Evolutionary conservation across 1,140 invertebrate species (phyloP).

Genomic region (Caenorhabditis tropicalis): DNA sequence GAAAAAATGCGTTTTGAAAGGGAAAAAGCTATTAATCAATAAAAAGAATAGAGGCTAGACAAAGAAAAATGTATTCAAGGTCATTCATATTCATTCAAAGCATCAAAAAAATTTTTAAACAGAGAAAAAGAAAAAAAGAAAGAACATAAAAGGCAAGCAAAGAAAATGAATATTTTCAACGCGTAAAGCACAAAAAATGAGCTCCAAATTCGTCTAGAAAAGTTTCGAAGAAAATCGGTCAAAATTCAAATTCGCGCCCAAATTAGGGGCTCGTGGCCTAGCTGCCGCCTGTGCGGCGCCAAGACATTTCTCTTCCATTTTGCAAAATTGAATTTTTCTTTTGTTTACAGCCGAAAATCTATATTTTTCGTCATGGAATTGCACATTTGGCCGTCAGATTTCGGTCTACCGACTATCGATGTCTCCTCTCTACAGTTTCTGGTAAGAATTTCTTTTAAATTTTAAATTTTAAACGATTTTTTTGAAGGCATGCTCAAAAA

Average conservation of each 20-base stretch:
- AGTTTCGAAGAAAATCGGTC: neutral
- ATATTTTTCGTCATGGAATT: constrained; percentile 55
- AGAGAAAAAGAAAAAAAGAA: too few relatives aligned
- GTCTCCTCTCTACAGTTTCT: constrained; percentile 64
- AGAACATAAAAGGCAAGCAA: too few relatives aligned
- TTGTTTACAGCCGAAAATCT: neutral
- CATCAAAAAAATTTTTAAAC: too few relatives aligned
- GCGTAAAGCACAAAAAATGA: too few relatives aligned
- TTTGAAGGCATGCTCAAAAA: constrained; percentile 47
- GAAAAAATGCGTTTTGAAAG: neutral
- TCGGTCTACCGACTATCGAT: constrained; percentile 66
- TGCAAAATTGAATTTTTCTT: neutral
- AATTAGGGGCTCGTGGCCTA: neutral
- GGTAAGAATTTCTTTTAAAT: constrained; percentile 49
- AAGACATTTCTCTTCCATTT: neutral
- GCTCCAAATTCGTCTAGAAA: neutral
- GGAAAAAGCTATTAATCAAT: neutral
- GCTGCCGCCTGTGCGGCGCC: neutral
- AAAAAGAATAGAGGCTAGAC: neutral
- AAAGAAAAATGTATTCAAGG: too few relatives aligned
- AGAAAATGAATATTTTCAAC: too few relatives aligned
- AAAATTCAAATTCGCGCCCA: neutral
- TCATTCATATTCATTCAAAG: too few relatives aligned
- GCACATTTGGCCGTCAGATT: constrained; percentile 67
- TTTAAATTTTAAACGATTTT: neutral